These are phyloP conservation scores for Murina feae DNA, from an alignment of 2,113 vertebrate species.

Conservation along the genomic window DNA sequence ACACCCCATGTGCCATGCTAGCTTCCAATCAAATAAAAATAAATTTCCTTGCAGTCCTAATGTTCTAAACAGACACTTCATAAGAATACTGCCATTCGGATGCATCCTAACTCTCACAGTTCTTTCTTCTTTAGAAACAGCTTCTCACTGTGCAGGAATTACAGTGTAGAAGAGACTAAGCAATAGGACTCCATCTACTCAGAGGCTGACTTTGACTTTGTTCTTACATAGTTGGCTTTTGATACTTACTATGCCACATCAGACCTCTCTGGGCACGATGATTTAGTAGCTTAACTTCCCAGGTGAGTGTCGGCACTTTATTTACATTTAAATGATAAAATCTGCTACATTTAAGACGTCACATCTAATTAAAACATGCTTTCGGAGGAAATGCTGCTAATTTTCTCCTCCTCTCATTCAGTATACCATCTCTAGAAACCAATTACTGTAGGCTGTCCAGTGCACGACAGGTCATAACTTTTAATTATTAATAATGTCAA, in stretches of 20 bases:
- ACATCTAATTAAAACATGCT: slow-evolving; percentile 72
- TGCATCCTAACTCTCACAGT: slow-evolving; percentile 15
- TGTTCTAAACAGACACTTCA: slow-evolving; percentile 58
- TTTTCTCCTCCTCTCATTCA: slow-evolving; percentile 65
- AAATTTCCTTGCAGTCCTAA: slow-evolving; percentile 58
- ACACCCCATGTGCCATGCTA: slow-evolving; percentile 67
- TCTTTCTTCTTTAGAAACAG: slow-evolving; percentile 34
- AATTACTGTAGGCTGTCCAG: slow-evolving; percentile 73
- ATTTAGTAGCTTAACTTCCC: slow-evolving; percentile 58
- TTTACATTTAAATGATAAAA: slow-evolving; percentile 74
- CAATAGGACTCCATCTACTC: slow-evolving; percentile 41
- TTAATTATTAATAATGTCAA: slow-evolving; percentile 77
- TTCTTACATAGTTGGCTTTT: slow-evolving; percentile 46
- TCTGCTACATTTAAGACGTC: slow-evolving; percentile 72
- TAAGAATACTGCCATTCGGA: slow-evolving; percentile 58
- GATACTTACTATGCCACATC: neutral
- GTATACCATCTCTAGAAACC: slow-evolving; percentile 66
- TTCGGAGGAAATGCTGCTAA: slow-evolving; percentile 60
- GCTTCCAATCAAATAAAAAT: slow-evolving; percentile 71
- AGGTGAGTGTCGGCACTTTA: slow-evolving; percentile 15
- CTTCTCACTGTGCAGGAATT: neutral
- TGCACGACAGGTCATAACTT: slow-evolving; percentile 75
- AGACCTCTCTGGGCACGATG: slow-evolving; percentile 26
- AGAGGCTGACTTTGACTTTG: slow-evolving; percentile 67
- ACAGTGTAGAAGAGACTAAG: slow-evolving; percentile 28